Conservation (phyloP, 2,797 vertebrate species). For the Tangara arthus region DNA sequence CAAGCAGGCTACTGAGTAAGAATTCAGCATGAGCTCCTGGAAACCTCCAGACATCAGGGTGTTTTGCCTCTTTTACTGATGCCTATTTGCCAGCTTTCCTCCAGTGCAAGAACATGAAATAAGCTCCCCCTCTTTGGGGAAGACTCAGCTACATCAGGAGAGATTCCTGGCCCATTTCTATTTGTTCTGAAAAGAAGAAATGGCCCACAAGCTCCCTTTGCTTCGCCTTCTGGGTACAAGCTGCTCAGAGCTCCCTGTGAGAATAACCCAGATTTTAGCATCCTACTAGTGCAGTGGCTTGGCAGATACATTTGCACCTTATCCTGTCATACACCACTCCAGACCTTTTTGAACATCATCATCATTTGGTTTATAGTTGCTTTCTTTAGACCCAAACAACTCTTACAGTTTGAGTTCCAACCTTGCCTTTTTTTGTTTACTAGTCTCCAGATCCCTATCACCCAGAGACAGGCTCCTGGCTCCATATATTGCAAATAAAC, state of each 20-base stretch:
- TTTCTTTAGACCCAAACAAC: slow-evolving; percentile 11
- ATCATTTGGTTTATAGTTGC: not conserved
- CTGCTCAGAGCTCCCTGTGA: not conserved
- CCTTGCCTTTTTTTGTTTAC: slow-evolving; percentile 24
- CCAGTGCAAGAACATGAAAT: not conserved
- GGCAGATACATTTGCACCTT: not conserved
- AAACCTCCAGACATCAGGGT: not conserved
- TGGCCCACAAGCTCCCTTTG: not conserved
- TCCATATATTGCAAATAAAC: slow-evolving; percentile 27
- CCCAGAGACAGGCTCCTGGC: not conserved
- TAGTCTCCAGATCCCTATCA: slow-evolving; percentile 16
- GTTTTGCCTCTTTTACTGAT: not conserved
- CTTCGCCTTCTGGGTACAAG: not conserved
- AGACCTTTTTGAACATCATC: not conserved
- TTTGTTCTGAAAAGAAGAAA: not conserved
- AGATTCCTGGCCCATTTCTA: not conserved
- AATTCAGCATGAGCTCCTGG: not conserved
- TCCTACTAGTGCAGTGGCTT: not conserved
- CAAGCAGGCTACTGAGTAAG: not conserved
- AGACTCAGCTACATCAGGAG: not conserved
- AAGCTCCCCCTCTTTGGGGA: not conserved
- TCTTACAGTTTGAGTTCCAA: not conserved
- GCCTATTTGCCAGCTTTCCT: not conserved
- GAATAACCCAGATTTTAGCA: not conserved
- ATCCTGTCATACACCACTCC: not conserved